Percentiles rank a stretch among this genome's conserved stretches.
phyloP scores from a whole-genome alignment of 1,140 invertebrate species.

The Berghia stephanieae region DNA sequence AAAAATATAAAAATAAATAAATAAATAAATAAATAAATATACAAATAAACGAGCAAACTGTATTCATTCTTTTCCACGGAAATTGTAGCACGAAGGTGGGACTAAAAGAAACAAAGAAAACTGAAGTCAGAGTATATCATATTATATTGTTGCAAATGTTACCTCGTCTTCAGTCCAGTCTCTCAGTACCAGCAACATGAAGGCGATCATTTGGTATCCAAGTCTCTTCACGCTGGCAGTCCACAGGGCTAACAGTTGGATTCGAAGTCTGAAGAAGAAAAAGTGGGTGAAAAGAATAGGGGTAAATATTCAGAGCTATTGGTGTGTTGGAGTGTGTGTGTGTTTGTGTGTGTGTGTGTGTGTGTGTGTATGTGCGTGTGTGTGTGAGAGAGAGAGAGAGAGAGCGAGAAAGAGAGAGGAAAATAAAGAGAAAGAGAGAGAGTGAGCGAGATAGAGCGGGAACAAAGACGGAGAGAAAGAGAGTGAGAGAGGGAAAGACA shows the following conservation, averaged over 20 bases:
- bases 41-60: background rate
- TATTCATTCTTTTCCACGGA: background rate
- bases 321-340: conserved; percentile 5
- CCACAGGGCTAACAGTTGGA: conserved; percentile 62
- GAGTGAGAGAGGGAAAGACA: background rate
- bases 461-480: background rate
- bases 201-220: conserved; percentile 62
- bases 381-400: background rate
- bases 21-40: background rate
- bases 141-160: background rate
- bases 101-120: background rate
- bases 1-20: background rate
- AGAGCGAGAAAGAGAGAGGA: too few species aligned
- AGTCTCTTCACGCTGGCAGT: conserved; percentile 60
- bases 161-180: conserved; percentile 63
- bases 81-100: background rate
- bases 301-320: too few species aligned
- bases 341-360: too few species aligned
- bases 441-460: background rate
- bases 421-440: background rate
- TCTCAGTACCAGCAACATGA: conserved; percentile 59
- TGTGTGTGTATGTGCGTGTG: conserved; percentile 13
- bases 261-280: conserved; percentile 47
- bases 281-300: too few species aligned
- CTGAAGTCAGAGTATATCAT: too few species aligned